Evolutionary conservation across 2,888 invertebrate genomes (phyloP).

Genomic region (Altica lythri): DNA sequence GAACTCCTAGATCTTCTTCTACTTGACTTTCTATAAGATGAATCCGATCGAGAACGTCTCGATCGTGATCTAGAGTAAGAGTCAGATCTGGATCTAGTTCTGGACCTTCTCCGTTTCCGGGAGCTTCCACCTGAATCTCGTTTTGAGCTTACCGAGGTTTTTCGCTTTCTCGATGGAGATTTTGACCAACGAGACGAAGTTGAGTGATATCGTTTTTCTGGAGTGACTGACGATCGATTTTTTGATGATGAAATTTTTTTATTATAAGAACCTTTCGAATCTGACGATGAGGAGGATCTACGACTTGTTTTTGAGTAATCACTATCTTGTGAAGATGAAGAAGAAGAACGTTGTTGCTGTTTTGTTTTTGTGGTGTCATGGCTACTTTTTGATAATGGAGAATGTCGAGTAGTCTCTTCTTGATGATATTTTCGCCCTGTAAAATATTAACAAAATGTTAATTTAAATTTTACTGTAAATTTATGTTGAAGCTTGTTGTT

Average conservation of each 20-base stretch:
- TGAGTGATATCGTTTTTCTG: constrained; percentile 24
- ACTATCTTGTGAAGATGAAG: constrained; percentile 36
- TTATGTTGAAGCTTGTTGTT: constrained; percentile 13
- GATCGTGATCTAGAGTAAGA: constrained; percentile 35
- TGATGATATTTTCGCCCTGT: constrained; percentile 32
- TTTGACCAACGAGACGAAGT: constrained; percentile 30
- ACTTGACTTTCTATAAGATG: constrained; percentile 36
- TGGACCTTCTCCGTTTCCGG: constrained; percentile 23
- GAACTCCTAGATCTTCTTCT: constrained; percentile 35
- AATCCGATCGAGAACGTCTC: constrained; percentile 35
- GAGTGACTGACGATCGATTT: constrained; percentile 32
- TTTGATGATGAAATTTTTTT: constrained; percentile 33
- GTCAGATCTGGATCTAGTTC: constrained; percentile 32
- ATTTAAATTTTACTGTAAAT: background rate
- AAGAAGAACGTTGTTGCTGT: constrained; percentile 28
- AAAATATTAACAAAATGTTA: constrained; percentile 20
- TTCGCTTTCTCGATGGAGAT: constrained; percentile 30
- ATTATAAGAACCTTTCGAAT: constrained; percentile 34
- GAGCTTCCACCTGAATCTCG: constrained; percentile 28
- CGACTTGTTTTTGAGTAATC: constrained; percentile 30
- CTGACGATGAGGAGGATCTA: constrained; percentile 37
- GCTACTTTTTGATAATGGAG: background rate
- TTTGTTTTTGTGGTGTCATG: constrained; percentile 30
- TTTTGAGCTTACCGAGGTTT: constrained; percentile 26
- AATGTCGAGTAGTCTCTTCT: constrained; percentile 20